Evolutionary conservation across 2,888 invertebrate species (phyloP).

Genomic region (Leptopilina drosophilae): DNA sequence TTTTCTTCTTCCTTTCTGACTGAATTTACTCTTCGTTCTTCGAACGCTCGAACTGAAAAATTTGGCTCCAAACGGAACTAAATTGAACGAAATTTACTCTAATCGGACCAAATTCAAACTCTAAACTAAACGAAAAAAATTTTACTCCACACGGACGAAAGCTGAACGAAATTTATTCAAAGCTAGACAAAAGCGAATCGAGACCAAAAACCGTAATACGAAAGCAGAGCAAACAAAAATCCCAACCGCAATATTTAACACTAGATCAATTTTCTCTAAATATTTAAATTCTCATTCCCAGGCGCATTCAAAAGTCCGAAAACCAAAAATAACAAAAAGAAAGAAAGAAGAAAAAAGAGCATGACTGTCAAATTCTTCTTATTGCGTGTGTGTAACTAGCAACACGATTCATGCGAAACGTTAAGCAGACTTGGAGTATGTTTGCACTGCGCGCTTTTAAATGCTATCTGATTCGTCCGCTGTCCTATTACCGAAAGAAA

Average conservation of each 20-base stretch:
- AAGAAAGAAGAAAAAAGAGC: background rate
- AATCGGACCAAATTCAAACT: too few relatives aligned
- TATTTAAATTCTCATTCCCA: too few relatives aligned
- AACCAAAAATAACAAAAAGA: background rate
- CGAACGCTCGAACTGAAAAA: too few relatives aligned
- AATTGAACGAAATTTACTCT: too few relatives aligned
- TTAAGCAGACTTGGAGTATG: conserved; percentile 29
- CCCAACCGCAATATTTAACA: background rate
- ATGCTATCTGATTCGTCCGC: conserved; percentile 40
- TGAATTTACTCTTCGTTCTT: too few relatives aligned
- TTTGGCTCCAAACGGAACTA: too few relatives aligned
- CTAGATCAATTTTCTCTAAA: background rate
- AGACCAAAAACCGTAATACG: too few relatives aligned
- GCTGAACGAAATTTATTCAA: too few relatives aligned
- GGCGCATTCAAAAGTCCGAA: background rate
- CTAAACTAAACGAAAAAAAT: background rate
- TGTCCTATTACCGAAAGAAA: conserved; percentile 40
- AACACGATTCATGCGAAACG: conserved; percentile 31
- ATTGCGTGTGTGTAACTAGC: conserved; percentile 35
- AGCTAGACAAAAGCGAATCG: too few relatives aligned
- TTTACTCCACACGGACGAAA: too few relatives aligned
- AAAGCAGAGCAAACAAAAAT: too few relatives aligned
- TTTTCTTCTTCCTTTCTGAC: too few relatives aligned
- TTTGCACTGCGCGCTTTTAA: conserved; percentile 33
- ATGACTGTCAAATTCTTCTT: conserved; percentile 22